phyloP scores from a whole-genome alignment of 2,888 invertebrate species.

The Lasioglossum leucozonium region DNA sequence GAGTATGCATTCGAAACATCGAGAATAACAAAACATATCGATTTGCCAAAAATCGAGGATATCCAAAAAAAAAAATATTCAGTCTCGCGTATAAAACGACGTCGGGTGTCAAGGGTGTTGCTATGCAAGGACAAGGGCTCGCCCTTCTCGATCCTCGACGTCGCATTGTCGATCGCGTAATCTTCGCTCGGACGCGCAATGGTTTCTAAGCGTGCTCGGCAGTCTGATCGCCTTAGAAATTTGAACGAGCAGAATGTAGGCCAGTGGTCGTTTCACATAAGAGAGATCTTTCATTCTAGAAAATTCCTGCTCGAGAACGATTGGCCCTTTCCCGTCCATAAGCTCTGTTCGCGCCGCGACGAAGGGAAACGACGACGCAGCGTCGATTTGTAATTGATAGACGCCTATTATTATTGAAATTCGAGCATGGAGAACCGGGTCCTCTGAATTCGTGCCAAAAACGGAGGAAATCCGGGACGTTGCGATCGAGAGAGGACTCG shows the following conservation, averaged over 20 bases:
- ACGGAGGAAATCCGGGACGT: background rate
- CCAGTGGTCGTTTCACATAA: slow-evolving; percentile 38
- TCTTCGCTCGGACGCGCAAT: slow-evolving; percentile 28
- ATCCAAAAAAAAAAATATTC: background rate
- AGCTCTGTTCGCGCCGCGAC: background rate
- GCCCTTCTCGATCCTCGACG: background rate
- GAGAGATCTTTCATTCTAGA: slow-evolving; percentile 23
- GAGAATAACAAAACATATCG: too few relatives aligned
- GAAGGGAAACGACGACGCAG: background rate
- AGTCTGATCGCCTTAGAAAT: slow-evolving; percentile 48
- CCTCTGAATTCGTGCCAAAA: background rate
- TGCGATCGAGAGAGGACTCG: background rate
- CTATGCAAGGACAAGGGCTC: background rate
- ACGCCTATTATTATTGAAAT: slow-evolving; percentile 1
- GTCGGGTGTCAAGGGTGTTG: background rate
- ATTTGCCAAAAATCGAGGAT: background rate
- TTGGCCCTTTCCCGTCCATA: background rate
- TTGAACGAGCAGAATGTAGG: slow-evolving; percentile 52
- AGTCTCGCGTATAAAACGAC: background rate
- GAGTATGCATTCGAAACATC: too few relatives aligned
- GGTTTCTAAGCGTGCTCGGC: slow-evolving; percentile 14
- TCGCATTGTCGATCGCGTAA: slow-evolving; percentile 18
- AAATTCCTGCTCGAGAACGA: slow-evolving; percentile 13
- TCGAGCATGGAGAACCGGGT: background rate
- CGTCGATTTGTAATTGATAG: slow-evolving; percentile 7